These are phyloP conservation scores for Rhagophthalmus giganteus DNA, from an alignment of 2,888 invertebrate genomes.

Conservation along the genomic window DNA sequence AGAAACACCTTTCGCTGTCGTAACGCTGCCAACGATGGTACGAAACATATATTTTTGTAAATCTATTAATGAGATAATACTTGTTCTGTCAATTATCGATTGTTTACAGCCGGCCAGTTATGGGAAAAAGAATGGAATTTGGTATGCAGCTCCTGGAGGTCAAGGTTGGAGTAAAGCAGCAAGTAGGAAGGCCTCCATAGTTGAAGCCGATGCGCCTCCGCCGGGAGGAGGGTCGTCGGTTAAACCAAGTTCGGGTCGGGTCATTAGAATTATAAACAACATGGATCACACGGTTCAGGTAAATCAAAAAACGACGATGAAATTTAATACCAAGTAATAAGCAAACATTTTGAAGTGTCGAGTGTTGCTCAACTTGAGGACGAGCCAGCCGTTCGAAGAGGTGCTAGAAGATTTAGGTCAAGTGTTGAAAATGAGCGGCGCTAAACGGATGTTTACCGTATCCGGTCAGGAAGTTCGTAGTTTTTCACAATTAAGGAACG, in stretches of 20 bases:
- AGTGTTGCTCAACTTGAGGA: conserved; percentile 86
- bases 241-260: conserved; percentile 80
- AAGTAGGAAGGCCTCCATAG: conserved; percentile 81
- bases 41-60: too few species aligned
- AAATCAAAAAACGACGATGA: conserved; percentile 31
- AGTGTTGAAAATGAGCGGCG: conserved; percentile 88
- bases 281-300: conserved; percentile 91
- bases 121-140: conserved; percentile 88
- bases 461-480: conserved; percentile 92
- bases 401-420: conserved; percentile 91
- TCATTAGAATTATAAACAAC: conserved; percentile 92
- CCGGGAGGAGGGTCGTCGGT: conserved; percentile 63
- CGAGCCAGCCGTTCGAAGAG: conserved; percentile 92
- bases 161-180: conserved; percentile 67
- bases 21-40: conserved; percentile 68
- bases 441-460: conserved; percentile 89
- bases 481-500: conserved; percentile 90
- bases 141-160: conserved; percentile 70
- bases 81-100: conserved; percentile 1
- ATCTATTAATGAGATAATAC: too few species aligned
- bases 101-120: conserved; percentile 78
- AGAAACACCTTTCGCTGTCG: conserved; percentile 68
- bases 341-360: conserved; percentile 76
- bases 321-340: background rate
- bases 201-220: conserved; percentile 77